These are phyloP conservation scores for Seriola aureovittata DNA, from an alignment of 2,113 vertebrate genomes.

Conservation along the genomic window DNA sequence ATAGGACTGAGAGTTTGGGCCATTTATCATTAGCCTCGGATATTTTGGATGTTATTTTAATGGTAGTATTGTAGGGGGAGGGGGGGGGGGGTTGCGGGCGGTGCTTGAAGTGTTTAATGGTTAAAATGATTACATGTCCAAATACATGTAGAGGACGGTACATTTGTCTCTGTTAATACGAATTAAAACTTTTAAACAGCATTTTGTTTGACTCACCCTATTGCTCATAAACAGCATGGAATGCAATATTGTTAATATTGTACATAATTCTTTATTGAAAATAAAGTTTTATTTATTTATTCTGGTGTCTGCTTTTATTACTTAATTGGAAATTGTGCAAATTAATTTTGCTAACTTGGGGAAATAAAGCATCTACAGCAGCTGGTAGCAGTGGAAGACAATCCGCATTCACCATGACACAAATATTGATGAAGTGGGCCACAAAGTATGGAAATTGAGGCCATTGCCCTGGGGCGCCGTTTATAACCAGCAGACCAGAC, in stretches of 20 bases:
- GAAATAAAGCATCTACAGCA: not conserved
- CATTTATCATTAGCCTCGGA: not conserved
- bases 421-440: conserved; percentile 43
- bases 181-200: conserved; percentile 14
- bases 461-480: conserved; percentile 7
- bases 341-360: not conserved
- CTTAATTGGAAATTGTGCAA: not conserved
- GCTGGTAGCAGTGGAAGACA: not conserved
- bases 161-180: conserved; percentile 36
- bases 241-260: conserved; percentile 67
- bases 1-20: not conserved
- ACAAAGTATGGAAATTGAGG: conserved; percentile 42
- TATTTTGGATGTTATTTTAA: conserved; percentile 31
- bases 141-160: conserved; percentile 18
- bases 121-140: conserved; percentile 39
- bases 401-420: conserved; percentile 14
- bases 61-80: not conserved
- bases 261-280: conserved; percentile 73
- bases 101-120: conserved; percentile 13
- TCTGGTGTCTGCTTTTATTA: not conserved
- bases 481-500: not conserved
- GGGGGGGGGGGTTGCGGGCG: not conserved
- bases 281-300: conserved; percentile 82
- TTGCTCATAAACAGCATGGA: conserved; percentile 18
- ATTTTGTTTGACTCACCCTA: conserved; percentile 16